Base-by-base conservation (phyloP, 2,888 invertebrate species). In the Minunthozetes semirufus region DNA sequence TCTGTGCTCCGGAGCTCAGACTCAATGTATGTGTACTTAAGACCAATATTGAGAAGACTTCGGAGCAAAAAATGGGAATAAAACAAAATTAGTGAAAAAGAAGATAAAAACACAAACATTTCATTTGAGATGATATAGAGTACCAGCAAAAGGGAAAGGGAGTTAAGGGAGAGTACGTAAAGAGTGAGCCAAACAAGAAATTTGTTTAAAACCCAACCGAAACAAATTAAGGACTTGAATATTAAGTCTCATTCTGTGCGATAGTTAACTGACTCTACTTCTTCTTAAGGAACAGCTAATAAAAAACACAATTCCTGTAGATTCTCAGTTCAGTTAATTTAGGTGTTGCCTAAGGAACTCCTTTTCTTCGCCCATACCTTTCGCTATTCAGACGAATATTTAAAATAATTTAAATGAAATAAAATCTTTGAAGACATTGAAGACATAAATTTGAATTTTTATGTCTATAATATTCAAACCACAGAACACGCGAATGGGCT, bases 351-450 rank as follows among this genome's bases (percentile, higher is more conserved):
- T 33, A 56, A 33, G 63, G 29, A 63, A 63, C 63, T 63, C 63
- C 33, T 63, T 38, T 63, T 33, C 17, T n/a, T 33, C 42, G 42
- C 42, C 42, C 42, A 42, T 42, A 42, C 13, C 5, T 25, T 56
- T 56, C 19, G 4, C 25, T 25, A 19, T 56, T 11, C 19, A 56
- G 25, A 48, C 4, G 25, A 56, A 56, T n/a, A 50, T 59, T 22
- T 59, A 59, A 25, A 63, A 63, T 63, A 63, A 63, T 63, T 63
- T 63, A 63, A 63, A 17, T 63, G 63, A 63, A 63, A 63, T 63
- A 25, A 22, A 63, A 63, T n/a, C 17, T 11, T 50, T 25, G 2
- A 25, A 56, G 25, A 53, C 53, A n/a, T 53, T 9, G 42, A 42
- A 42, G 42, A 56, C 56, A 56, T 56, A 56, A 56, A 19, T 56